Evolutionary conservation across 2,888 invertebrate genomes (phyloP), one percentile per base, ranked within the genome.

Genomic region (Prosopocoilus inquinatus): DNA sequence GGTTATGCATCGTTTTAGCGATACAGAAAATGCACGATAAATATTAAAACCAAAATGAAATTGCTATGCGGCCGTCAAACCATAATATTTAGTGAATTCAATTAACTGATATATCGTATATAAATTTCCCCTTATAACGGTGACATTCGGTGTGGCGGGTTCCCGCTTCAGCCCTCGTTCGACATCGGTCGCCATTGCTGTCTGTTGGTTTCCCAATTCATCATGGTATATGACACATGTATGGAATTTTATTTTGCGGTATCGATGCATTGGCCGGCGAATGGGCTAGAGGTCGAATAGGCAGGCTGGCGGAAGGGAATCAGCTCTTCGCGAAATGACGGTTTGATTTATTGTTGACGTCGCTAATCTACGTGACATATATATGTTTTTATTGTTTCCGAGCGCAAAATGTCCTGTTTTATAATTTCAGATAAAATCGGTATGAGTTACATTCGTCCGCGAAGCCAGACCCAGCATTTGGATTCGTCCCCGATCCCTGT

Each of bases 281-380:
- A 52, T 39, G 55, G 55, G 56, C 50, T 35, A 54, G 53, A 57
- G 58, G 53, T 58, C 55, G 57, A 57, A 53, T 50, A 57, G 41
- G 57, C 50, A 53, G 46, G 49, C 53, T 50, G 53, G 57, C 50
- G 57, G 46, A 53, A 57, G 57, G 53, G 53, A 60, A 59, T 64
- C 63, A 64, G 67, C 69, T 70, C 70, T 71, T 74, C 70, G 67
- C 71, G 70, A 73, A 76, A 75, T 76, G 76, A 75, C 75, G 74
- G 71, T 73, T 76, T 78, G 76, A 78, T 77, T 77, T 77, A 77
- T 77, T 69, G 73, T 70, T 75, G 76, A 76, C 76, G 75, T 73
- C 69, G 75, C 75, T 76, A 78, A 78, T 78, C 77, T 77, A 75
- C 73, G 74, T 75, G 76, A 76, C 75, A 73, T 74, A 75, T 74